phyloP scores from a whole-genome alignment of 2,797 vertebrate genomes.

The Rhincodon typus region DNA sequence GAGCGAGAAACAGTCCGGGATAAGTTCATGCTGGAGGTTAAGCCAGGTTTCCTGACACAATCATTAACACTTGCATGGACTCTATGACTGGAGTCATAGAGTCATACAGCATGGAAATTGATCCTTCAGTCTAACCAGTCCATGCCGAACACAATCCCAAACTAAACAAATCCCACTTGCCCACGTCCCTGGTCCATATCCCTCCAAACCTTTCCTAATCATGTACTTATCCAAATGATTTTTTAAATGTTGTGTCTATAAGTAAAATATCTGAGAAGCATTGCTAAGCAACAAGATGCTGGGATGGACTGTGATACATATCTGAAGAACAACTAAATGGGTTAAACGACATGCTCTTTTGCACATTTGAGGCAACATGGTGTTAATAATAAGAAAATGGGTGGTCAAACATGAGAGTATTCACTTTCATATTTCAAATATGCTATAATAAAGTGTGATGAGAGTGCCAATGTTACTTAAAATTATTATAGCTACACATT shows the following conservation, averaged over 20 bases:
- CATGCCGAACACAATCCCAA: no score
- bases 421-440: background rate
- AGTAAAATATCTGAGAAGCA: background rate
- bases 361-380: background rate
- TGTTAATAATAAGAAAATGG: background rate
- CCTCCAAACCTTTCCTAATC: no score
- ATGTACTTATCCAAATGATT: background rate
- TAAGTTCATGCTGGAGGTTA: background rate
- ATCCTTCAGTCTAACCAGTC: no score
- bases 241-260: background rate
- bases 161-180: no score
- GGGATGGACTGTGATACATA: no score
- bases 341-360: background rate
- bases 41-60: background rate
- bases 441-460: background rate
- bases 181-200: no score
- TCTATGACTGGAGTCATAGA: no score
- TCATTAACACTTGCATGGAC: background rate
- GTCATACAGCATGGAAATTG: no score
- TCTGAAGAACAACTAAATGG: background rate
- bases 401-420: background rate
- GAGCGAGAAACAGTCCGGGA: background rate
- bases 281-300: background rate
- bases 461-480: background rate
- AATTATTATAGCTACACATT: background rate